These are phyloP conservation scores for Tricholaema leucomelas DNA, from an alignment of 2,113 vertebrate genomes.

Conservation along the genomic window DNA sequence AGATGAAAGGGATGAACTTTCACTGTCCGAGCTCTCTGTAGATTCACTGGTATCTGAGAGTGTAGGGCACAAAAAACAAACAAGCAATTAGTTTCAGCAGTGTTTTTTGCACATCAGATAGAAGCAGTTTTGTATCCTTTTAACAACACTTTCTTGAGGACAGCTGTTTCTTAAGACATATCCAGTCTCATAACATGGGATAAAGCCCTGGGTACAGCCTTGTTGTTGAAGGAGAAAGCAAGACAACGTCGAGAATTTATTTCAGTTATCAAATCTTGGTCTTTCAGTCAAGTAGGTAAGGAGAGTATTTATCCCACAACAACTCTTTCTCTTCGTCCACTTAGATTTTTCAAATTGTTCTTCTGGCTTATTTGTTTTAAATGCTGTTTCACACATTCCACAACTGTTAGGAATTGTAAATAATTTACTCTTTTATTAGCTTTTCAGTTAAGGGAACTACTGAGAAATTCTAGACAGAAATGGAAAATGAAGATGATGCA, in stretches of 20 bases:
- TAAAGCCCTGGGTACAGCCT: background rate
- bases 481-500: background rate
- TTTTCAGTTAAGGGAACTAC: background rate
- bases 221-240: background rate
- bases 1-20: constrained; percentile 62
- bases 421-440: background rate
- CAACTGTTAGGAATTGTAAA: background rate
- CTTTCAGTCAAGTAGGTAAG: background rate
- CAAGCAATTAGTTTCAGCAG: constrained; percentile 51
- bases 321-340: background rate
- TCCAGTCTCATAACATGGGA: background rate
- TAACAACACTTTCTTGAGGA: background rate
- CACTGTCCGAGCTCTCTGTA: constrained; percentile 44
- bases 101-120: background rate
- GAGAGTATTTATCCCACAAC: background rate
- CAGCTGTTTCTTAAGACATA: background rate
- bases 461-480: background rate
- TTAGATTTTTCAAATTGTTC: background rate
- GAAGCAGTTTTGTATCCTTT: background rate
- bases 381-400: background rate
- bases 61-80: constrained; percentile 21
- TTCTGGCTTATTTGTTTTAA: background rate
- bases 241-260: background rate
- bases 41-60: constrained; percentile 68
- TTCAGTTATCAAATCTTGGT: background rate